phyloP scores from a whole-genome alignment of 2,797 vertebrate genomes.

The Melanotaenia parkinsoni region DNA sequence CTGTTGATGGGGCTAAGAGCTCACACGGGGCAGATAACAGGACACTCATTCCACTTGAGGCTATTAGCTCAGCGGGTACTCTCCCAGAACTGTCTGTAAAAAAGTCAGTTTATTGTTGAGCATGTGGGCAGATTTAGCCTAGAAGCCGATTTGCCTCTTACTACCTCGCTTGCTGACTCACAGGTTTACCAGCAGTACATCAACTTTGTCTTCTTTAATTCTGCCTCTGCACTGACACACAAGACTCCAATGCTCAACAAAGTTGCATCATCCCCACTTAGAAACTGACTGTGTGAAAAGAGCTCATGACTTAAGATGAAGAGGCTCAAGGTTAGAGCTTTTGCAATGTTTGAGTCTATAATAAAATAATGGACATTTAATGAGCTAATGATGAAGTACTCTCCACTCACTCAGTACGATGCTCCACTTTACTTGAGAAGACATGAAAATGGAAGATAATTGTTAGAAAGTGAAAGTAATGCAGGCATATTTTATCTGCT shows the following conservation, averaged over 20 bases:
- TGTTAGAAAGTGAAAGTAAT: too few species aligned
- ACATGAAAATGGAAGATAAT: too few species aligned
- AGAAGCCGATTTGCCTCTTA: neutral
- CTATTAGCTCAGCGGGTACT: constrained; percentile 40
- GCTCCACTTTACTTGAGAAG: neutral
- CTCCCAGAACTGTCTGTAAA: neutral
- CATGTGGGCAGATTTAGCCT: constrained; percentile 8
- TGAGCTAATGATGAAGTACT: neutral
- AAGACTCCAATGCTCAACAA: neutral
- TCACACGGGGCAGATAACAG: constrained; percentile 53
- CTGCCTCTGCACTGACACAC: neutral
- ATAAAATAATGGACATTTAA: neutral
- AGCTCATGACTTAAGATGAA: neutral
- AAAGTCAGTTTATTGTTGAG: constrained; percentile 22
- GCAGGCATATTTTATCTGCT: too few species aligned
- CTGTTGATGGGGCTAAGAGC: constrained; percentile 58
- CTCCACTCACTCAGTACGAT: neutral
- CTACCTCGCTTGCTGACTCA: neutral
- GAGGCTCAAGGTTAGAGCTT: neutral
- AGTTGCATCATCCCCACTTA: neutral
- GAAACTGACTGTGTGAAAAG: neutral
- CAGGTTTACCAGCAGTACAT: neutral
- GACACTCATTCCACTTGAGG: constrained; percentile 35
- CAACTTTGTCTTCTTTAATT: neutral
- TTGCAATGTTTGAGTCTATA: neutral